These are phyloP conservation scores for Pseudoips prasinana DNA, from an alignment of 2,888 invertebrate genomes.

Conservation along the genomic window DNA sequence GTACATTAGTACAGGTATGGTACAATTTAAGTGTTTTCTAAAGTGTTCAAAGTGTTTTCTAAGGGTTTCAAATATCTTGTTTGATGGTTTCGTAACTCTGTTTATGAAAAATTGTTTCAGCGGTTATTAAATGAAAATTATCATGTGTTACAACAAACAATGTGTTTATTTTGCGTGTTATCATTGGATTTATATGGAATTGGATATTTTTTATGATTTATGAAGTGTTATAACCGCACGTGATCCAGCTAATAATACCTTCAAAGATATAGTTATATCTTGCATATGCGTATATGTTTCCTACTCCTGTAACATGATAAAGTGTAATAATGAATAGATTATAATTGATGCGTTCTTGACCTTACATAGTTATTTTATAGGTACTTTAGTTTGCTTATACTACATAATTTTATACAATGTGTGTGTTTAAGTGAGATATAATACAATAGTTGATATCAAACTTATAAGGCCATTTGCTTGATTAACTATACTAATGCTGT, in stretches of 20 bases:
- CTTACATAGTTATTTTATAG: not conserved
- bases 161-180: conserved; percentile 6
- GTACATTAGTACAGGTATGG: conserved; percentile 66
- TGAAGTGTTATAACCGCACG: conserved; percentile 19
- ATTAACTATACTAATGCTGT: no score
- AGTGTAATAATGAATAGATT: not conserved
- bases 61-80: not conserved
- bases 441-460: no score
- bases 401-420: no score
- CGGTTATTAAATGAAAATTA: conserved; percentile 5
- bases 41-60: not conserved
- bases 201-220: conserved; percentile 6
- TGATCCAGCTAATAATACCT: conserved; percentile 30
- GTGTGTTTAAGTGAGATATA: no score
- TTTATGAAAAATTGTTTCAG: conserved; percentile 14
- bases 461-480: no score
- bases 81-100: conserved; percentile 65
- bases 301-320: conserved; percentile 6
- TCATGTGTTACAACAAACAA: conserved; percentile 5
- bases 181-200: conserved; percentile 1
- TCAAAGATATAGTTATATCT: conserved; percentile 2
- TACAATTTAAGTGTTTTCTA: conserved; percentile 6
- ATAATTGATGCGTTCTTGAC: conserved; percentile 9
- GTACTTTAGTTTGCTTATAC: no score
- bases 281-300: conserved; percentile 9